A percentile compares a stretch with the other conserved stretches of the same genome.
These are phyloP conservation scores for Narcine bancroftii DNA, from an alignment of 2,113 vertebrate species.

Conservation along the genomic window DNA sequence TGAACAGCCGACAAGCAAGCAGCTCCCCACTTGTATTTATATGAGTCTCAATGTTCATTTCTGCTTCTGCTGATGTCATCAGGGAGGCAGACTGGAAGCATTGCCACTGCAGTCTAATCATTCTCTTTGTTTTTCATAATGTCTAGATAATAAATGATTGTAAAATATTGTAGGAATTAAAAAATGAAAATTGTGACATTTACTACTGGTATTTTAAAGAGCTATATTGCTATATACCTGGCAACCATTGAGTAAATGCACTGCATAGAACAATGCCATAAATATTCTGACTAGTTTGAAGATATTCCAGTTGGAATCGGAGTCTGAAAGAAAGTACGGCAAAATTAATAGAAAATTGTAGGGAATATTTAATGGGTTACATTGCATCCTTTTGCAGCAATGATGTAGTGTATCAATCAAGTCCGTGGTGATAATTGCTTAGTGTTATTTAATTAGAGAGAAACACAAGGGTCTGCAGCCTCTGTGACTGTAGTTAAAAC, in stretches of 20 bases:
- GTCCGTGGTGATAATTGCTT: background rate
- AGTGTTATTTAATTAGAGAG: background rate
- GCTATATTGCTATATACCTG: background rate
- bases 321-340: background rate
- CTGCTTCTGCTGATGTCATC: background rate
- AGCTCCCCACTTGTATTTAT: background rate
- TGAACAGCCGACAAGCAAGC: background rate
- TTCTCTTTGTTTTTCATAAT: slow-evolving; percentile 1
- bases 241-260: background rate
- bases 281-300: background rate
- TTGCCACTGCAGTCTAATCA: background rate
- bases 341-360: too few relatives aligned
- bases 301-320: background rate
- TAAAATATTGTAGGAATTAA: background rate
- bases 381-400: background rate
- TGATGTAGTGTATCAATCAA: background rate
- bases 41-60: background rate
- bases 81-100: background rate
- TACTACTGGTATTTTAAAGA: background rate
- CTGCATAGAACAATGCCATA: background rate
- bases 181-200: background rate
- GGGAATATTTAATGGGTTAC: background rate
- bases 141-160: background rate
- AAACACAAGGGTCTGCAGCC: too few relatives aligned
- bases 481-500: too few relatives aligned